Base-by-base conservation (phyloP, 2,888 invertebrate species). In the Gisinianus flammeolus region DNA sequence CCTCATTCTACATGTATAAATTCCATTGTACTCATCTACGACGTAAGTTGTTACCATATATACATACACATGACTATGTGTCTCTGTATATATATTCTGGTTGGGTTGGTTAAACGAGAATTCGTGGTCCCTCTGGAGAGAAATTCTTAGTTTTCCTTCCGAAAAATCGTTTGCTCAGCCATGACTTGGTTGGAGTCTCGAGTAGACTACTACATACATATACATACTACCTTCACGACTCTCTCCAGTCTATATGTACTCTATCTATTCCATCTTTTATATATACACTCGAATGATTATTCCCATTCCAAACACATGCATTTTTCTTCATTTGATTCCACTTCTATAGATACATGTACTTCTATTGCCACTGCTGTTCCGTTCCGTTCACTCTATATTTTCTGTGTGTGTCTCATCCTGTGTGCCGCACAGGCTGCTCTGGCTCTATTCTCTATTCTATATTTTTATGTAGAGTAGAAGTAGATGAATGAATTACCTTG, bases 221-320 rank as follows among this genome's bases (percentile, higher is more conserved):
- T 12, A 44, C 6, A 44, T 44, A 16, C 19, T 44, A 44, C 44
- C 12, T 44, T 6, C 44, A 44, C 44, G 19, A 44, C 8, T 35
- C 35, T 35, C 12, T 35, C 12, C 58, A 10, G 4, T 16, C 67
- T 67, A 19, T 67, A n/a, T 67, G 24, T 26, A 19, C 26, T 3
- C 66, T 24, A 22, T 67, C 67, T 30, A 10, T 30, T 8, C 67
- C 33, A n/a, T 12, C 19, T 5, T 5, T 5, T 31, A 67, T 31
- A 2, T 22, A 30, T 31, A 30, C 35, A 33, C 33, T 30, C 33
- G 24, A 31, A 70, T 67, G 33, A 67, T 67, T 67, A 67, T 67
- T 67, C 33, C 67, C 33, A 35, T 62, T 31, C 33, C 33, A 35
- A 31, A 67, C 67, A 67, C 67, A 70, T 26, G 54, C 71, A 71